These are phyloP conservation scores for Triplophysa rosa DNA, from an alignment of 2,113 vertebrate genomes.

Conservation along the genomic window DNA sequence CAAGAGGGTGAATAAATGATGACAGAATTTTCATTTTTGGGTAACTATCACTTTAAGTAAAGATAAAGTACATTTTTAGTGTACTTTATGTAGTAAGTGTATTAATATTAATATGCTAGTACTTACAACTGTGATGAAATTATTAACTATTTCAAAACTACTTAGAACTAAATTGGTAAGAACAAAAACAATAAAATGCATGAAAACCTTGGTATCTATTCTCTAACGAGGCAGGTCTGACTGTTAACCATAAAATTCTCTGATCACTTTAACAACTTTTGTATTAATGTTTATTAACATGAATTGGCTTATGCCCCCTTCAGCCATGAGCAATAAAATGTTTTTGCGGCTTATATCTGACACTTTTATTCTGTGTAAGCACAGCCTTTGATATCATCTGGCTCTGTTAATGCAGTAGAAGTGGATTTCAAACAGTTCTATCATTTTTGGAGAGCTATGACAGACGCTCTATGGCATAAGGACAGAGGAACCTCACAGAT, in stretches of 20 bases:
- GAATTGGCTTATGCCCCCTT: conserved; percentile 1
- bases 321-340: background rate
- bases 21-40: too few relatives aligned
- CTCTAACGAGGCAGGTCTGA: background rate
- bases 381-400: conserved; percentile 34
- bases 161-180: background rate
- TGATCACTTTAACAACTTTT: background rate
- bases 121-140: too few relatives aligned
- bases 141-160: too few relatives aligned
- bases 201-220: background rate
- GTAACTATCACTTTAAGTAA: too few relatives aligned
- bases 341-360: conserved; percentile 20
- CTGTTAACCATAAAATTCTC: background rate
- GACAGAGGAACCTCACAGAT: conserved; percentile 50
- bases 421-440: conserved; percentile 42
- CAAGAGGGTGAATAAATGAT: too few relatives aligned
- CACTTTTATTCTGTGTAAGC: conserved; percentile 24
- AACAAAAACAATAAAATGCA: background rate
- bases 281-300: background rate
- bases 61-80: too few relatives aligned
- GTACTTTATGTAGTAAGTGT: too few relatives aligned
- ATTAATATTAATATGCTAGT: too few relatives aligned
- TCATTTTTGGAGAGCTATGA: conserved; percentile 47
- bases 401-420: conserved; percentile 38
- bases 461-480: conserved; percentile 37